Conservation (phyloP, 2,888 invertebrate genomes). For the Rhopalosiphum nymphaeae region DNA sequence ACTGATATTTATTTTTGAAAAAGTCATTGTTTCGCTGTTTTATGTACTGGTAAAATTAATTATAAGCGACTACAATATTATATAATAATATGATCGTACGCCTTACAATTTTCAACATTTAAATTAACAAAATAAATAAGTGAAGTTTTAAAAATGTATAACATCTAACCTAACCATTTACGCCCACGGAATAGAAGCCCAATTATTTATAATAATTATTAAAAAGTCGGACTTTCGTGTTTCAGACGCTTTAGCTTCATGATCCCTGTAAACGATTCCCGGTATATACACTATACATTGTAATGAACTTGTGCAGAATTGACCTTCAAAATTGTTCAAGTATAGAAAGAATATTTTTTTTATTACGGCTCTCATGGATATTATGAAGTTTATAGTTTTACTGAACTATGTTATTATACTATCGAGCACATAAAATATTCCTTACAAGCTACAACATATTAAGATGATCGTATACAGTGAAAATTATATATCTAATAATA, state of each 20-base stretch:
- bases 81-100: background rate
- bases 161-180: background rate
- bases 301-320: slow-evolving; percentile 27
- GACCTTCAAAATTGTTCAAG: too few relatives aligned
- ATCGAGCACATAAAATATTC: background rate
- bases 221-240: background rate
- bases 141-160: background rate
- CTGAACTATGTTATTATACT: background rate
- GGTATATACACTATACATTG: too few relatives aligned
- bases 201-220: background rate
- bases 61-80: background rate
- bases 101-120: background rate
- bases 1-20: background rate
- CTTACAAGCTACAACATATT: background rate
- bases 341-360: background rate
- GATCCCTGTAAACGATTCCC: background rate
- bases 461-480: background rate
- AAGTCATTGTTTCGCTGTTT: background rate
- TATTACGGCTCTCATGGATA: background rate
- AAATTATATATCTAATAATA: background rate
- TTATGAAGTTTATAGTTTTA: background rate
- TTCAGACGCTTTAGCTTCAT: background rate
- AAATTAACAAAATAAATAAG: background rate
- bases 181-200: background rate
- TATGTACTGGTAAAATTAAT: background rate